Percentiles rank a stretch among this genome's conserved stretches.
Evolutionary conservation across 2,888 invertebrate species (phyloP).

Genomic region (Macaria liturata): DNA sequence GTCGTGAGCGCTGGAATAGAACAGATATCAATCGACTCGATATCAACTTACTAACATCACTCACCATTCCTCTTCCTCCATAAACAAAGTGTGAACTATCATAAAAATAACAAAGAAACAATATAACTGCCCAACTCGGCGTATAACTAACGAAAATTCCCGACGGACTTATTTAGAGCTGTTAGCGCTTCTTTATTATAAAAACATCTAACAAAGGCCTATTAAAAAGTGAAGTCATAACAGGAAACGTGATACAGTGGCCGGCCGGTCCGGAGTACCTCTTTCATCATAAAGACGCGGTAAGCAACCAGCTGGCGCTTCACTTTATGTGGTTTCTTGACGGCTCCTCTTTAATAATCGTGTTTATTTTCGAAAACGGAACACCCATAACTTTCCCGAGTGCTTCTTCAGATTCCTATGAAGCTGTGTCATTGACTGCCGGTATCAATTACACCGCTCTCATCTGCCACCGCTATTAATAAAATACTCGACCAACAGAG

Average conservation of each 20-base stretch:
- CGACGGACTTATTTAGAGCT: constrained; percentile 62
- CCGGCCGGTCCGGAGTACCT: constrained; percentile 61
- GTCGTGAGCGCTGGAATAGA: constrained; percentile 8
- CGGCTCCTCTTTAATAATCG: constrained; percentile 76
- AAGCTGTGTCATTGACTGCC: constrained; percentile 54
- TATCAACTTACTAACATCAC: constrained; percentile 16
- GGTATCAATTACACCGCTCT: constrained; percentile 38
- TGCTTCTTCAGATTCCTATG: constrained; percentile 55
- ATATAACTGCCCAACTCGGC: constrained; percentile 55
- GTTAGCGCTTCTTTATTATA: constrained; percentile 70
- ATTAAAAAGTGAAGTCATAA: constrained; percentile 81
- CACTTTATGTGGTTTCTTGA: constrained; percentile 78
- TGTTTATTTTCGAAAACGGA: constrained; percentile 77
- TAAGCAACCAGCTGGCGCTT: constrained; percentile 72
- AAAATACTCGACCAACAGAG: constrained; percentile 24
- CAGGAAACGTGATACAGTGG: constrained; percentile 80
- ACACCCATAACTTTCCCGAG: constrained; percentile 59
- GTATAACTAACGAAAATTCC: constrained; percentile 55
- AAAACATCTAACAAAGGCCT: constrained; percentile 69
- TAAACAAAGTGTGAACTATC: constrained; percentile 54
- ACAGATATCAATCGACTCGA: constrained; percentile 20
- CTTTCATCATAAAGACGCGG: constrained; percentile 79
- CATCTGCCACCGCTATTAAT: constrained; percentile 37
- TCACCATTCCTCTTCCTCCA: constrained; percentile 37
- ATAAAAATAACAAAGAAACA: constrained; percentile 55